A percentile compares a stretch with the other conserved stretches of the same genome.
Evolutionary conservation across 64 coral and sea anemone species (phyloP).

Genomic region (Actinia equina): DNA sequence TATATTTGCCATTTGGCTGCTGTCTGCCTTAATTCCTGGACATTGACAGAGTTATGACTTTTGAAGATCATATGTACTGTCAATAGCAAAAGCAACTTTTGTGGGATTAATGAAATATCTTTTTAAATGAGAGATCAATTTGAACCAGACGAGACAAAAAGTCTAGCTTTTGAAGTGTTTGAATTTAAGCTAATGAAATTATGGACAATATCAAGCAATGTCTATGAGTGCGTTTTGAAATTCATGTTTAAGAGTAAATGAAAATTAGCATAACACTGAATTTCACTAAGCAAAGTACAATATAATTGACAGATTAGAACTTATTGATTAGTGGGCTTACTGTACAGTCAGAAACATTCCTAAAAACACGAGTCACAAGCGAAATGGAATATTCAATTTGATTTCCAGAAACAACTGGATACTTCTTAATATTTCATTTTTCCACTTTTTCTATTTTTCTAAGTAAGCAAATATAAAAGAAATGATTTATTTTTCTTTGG

Average conservation of each 20-base stretch:
- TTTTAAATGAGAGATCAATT: background rate
- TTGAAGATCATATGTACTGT: background rate
- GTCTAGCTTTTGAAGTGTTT: slow-evolving; percentile 19
- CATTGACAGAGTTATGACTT: background rate
- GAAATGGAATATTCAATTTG: background rate
- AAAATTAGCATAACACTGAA: slow-evolving; percentile 46
- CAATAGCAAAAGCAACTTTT: background rate
- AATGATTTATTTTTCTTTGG: too few species aligned
- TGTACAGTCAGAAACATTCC: background rate
- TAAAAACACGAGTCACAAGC: background rate
- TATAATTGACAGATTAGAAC: background rate
- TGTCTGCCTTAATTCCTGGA: background rate
- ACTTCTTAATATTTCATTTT: too few species aligned
- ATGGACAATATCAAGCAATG: slow-evolving; percentile 17
- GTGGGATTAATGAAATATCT: background rate
- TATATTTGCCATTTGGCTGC: background rate
- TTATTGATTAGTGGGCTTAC: slow-evolving; percentile 1
- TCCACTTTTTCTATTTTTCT: too few species aligned
- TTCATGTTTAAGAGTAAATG: slow-evolving; percentile 29
- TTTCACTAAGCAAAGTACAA: background rate
- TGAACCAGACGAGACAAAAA: slow-evolving; percentile 1
- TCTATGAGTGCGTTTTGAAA: slow-evolving; percentile 29
- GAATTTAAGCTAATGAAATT: slow-evolving; percentile 4
- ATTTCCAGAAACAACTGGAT: background rate
- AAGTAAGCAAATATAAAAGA: too few species aligned